phyloP scores from a whole-genome alignment of 2,888 invertebrate species.

The Trisateles emortualis region DNA sequence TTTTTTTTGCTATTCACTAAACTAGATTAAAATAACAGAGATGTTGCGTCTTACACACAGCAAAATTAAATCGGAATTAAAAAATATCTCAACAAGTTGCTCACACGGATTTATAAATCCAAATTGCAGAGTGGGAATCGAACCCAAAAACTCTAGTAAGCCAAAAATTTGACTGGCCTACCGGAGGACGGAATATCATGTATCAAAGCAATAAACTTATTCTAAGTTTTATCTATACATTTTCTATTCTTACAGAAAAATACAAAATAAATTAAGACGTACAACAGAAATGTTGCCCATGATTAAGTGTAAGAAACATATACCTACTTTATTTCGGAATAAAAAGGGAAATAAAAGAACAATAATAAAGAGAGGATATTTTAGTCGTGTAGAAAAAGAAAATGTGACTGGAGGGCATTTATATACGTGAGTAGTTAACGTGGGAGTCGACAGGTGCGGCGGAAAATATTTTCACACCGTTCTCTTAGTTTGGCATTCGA shows the following conservation, averaged over 20 bases:
- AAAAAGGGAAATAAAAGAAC: slow-evolving; percentile 38
- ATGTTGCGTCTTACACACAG: too few species aligned
- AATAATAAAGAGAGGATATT: slow-evolving; percentile 62
- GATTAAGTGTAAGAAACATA: slow-evolving; percentile 8
- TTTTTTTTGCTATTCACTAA: too few species aligned
- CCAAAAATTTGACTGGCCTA: too few species aligned
- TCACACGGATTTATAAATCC: too few species aligned
- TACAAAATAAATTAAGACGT: background rate
- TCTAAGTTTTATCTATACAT: too few species aligned
- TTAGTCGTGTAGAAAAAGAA: slow-evolving; percentile 60
- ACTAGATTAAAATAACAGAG: too few species aligned
- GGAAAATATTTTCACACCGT: slow-evolving; percentile 59
- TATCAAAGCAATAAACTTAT: too few species aligned
- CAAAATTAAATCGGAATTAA: too few species aligned
- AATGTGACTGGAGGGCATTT: slow-evolving; percentile 71
- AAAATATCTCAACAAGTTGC: too few species aligned
- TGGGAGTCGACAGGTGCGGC: slow-evolving; percentile 71
- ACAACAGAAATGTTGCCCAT: background rate
- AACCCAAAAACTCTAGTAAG: too few species aligned
- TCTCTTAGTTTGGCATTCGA: slow-evolving; percentile 45
- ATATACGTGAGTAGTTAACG: slow-evolving; percentile 62
- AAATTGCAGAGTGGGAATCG: too few species aligned
- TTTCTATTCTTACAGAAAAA: background rate
- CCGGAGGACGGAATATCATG: too few species aligned
- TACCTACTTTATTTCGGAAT: slow-evolving; percentile 8